Base-by-base conservation (phyloP, 1,140 invertebrate genomes). In the Tetragonula clypearis region DNA sequence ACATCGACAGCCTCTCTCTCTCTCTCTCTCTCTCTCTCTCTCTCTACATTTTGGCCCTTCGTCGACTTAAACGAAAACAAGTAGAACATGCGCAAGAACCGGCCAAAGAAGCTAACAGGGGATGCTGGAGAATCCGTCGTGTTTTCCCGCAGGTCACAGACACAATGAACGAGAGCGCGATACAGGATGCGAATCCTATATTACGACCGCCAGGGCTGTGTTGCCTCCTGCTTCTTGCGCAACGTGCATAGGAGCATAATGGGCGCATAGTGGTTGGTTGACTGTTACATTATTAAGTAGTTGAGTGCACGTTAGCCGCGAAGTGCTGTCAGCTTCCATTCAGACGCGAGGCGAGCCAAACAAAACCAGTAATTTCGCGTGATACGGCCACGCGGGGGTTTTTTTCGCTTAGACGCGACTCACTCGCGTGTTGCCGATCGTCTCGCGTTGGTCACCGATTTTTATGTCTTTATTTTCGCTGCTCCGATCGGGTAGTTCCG, bases 271-370 rank as follows among this genome's bases (percentile, higher is more conserved):
- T 91, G 92, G 92, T 91, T 91, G 91, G 90, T 89, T 91, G 92
- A 92, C 92, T 93, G 91, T 91, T 93, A 91, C 91, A 92, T 93
- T 93, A 93, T 93, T 93, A 93, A 93, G 92, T 92, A 92, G 92
- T 92, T 91, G 92, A 93, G 92, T 91, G 90, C 92, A 88, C 92
- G 92, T 92, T 92, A 90, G 90, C 86, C 76, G 86, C 90, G 86
- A 92, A 92, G 91, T 92, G 90, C 91, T 91, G 91, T 92, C 91
- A 88, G 89, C 90, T 86, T 91, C 90, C 85, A 92, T 93, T 86
- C 91, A 89, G 91, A 87, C 66, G 89, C 69, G 80, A 73, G 66
- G 87, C 69, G 80, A 69, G 66, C 75, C 66, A 62, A 65, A 80
- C 84, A 87, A 88, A 91, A 89, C 89, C 87, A 83, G 87, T 77